Evolutionary conservation across 1,140 invertebrate species (phyloP).

Genomic region (Dendroctonus ponderosae): DNA sequence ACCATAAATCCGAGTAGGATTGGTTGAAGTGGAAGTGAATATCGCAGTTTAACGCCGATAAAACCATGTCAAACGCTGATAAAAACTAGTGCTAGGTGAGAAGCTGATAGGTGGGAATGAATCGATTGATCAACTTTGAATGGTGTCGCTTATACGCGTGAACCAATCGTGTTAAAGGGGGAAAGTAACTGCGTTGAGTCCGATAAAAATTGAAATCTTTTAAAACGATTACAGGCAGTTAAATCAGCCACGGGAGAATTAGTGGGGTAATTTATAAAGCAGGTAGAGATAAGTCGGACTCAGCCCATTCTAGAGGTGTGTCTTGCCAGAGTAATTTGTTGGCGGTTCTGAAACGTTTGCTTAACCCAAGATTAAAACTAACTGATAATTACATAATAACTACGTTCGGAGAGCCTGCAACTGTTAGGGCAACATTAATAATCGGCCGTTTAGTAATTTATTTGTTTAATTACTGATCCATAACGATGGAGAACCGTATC

Average conservation of each 20-base stretch:
- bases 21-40: too few relatives aligned
- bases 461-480: constrained; percentile 53
- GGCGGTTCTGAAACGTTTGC: constrained; percentile 49
- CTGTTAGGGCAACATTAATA: constrained; percentile 52
- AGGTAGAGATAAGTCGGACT: constrained; percentile 30
- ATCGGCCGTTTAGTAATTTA: constrained; percentile 52
- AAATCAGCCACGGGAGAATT: constrained; percentile 35
- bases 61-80: too few relatives aligned
- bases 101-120: too few relatives aligned
- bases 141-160: neutral
- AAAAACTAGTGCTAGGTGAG: too few relatives aligned
- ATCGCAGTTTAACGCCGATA: too few relatives aligned
- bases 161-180: constrained; percentile 1
- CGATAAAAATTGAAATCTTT: constrained; percentile 22
- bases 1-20: too few relatives aligned
- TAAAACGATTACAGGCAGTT: constrained; percentile 14
- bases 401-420: constrained; percentile 48
- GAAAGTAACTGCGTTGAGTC: neutral
- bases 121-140: neutral
- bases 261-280: constrained; percentile 39
- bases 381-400: constrained; percentile 55
- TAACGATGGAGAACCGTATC: constrained; percentile 38
- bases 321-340: constrained; percentile 48
- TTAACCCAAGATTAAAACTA: constrained; percentile 53
- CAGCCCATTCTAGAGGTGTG: constrained; percentile 35